These are phyloP conservation scores for Antechinus flavipes DNA, from an alignment of 2,113 vertebrate species.

Conservation along the genomic window DNA sequence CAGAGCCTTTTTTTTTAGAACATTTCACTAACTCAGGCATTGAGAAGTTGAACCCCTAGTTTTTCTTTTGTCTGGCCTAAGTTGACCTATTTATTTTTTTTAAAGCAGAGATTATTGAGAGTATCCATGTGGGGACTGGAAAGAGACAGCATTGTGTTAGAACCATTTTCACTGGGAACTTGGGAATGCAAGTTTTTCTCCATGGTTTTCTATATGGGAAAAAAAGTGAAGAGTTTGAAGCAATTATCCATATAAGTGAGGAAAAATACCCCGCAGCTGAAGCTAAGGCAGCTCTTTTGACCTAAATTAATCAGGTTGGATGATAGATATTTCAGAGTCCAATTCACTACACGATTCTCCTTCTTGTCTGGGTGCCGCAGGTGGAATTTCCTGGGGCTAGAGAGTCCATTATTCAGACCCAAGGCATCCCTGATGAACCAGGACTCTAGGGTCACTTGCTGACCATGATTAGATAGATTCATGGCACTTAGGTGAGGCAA, in stretches of 20 bases:
- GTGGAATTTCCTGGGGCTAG: neutral
- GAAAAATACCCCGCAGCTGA: neutral
- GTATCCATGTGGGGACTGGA: neutral
- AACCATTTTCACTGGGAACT: neutral
- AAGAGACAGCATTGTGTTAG: neutral
- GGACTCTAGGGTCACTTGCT: neutral
- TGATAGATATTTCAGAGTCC: constrained; percentile 2
- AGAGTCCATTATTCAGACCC: neutral
- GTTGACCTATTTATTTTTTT: neutral
- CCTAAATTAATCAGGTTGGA: neutral
- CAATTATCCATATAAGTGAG: neutral
- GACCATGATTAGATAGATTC: neutral
- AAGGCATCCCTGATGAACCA: neutral
- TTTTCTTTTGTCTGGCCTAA: neutral
- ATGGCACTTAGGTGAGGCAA: neutral
- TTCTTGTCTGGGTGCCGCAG: neutral
- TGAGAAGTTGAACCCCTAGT: neutral
- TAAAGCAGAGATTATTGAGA: neutral
- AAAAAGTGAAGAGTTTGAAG: neutral
- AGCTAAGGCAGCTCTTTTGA: neutral
- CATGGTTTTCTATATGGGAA: neutral
- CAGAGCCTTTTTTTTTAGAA: neutral
- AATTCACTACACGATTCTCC: neutral
- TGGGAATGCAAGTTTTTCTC: neutral
- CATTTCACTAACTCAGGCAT: neutral